These are phyloP conservation scores for Chrysolina americana DNA, from an alignment of 2,888 invertebrate genomes.

Conservation along the genomic window DNA sequence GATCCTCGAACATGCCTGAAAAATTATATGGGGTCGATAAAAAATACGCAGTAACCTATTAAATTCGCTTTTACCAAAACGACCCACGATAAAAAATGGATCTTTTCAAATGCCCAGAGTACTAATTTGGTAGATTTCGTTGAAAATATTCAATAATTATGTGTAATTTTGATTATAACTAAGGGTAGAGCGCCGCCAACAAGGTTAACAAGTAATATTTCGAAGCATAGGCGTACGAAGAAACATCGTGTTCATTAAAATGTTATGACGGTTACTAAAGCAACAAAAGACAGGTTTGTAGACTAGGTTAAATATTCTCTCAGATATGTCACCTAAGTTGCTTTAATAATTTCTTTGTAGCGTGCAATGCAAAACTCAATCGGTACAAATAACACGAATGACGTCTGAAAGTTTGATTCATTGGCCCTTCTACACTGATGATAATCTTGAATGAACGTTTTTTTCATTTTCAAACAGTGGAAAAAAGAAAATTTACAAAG, in stretches of 20 bases:
- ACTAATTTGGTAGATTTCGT: constrained; percentile 58
- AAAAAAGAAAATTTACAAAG: no score
- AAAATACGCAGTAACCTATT: constrained; percentile 49
- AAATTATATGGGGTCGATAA: constrained; percentile 53
- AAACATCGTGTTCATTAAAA: background rate
- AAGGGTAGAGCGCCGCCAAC: constrained; percentile 60
- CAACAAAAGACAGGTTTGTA: background rate
- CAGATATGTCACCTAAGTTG: no score
- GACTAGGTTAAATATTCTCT: no score
- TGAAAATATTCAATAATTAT: constrained; percentile 67
- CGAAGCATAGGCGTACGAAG: constrained; percentile 35
- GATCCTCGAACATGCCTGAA: constrained; percentile 48
- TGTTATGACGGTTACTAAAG: background rate
- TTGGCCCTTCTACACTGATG: no score
- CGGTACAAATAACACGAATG: no score
- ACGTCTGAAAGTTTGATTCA: no score
- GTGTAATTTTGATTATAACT: constrained; percentile 69
- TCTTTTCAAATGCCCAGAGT: constrained; percentile 57
- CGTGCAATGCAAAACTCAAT: no score
- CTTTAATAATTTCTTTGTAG: no score
- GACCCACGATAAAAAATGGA: constrained; percentile 50
- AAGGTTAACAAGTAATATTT: constrained; percentile 51
- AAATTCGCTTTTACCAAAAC: constrained; percentile 52
- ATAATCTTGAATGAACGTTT: no score
- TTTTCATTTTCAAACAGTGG: no score